A percentile compares a stretch with the other conserved stretches of the same genome.
phyloP scores from a whole-genome alignment of 2,888 invertebrate genomes.

The Subacronicta megacephala region DNA sequence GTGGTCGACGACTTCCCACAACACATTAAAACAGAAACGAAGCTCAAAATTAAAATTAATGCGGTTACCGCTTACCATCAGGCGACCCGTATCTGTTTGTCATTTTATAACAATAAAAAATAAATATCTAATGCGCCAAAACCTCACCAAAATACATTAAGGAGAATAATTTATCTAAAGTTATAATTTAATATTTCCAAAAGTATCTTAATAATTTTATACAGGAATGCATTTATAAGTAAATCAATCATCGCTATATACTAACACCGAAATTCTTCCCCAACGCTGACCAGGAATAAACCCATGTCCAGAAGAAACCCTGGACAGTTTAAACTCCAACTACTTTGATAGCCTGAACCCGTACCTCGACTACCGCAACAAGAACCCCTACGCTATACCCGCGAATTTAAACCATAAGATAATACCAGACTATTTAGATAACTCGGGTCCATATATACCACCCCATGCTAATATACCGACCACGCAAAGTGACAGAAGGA shows the following conservation, averaged over 20 bases:
- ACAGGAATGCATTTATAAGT: constrained; percentile 46
- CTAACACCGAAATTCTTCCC: constrained; percentile 62
- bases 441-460: constrained; percentile 77
- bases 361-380: constrained; percentile 78
- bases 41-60: too few species aligned
- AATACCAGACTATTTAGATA: constrained; percentile 78
- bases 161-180: too few species aligned
- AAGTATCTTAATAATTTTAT: too few species aligned
- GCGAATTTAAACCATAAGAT: constrained; percentile 82
- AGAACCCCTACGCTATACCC: constrained; percentile 88
- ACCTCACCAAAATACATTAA: too few species aligned
- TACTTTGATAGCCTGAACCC: constrained; percentile 85
- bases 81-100: too few species aligned
- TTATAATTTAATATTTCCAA: too few species aligned
- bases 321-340: constrained; percentile 83
- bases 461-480: constrained; percentile 78
- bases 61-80: too few species aligned
- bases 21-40: too few species aligned
- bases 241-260: constrained; percentile 53
- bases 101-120: too few species aligned
- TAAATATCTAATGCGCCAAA: too few species aligned
- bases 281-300: constrained; percentile 81
- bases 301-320: constrained; percentile 75
- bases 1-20: too few species aligned
- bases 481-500: constrained; percentile 63